A percentile compares a stretch with the other conserved stretches of the same genome.
Conservation (phyloP, 2,797 vertebrate species). For the Zalophus californianus region DNA sequence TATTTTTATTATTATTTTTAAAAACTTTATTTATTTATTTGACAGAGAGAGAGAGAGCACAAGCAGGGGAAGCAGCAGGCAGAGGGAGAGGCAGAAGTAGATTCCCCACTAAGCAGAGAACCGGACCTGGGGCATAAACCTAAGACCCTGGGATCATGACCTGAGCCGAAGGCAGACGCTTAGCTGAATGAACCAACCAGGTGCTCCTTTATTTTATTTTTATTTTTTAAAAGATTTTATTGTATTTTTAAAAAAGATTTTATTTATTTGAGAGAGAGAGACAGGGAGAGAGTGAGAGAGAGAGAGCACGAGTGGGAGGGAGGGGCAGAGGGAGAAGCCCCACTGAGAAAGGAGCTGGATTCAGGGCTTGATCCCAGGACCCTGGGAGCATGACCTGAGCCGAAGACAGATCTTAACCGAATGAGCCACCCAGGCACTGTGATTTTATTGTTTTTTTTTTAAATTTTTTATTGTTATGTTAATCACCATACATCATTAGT, state of each 20-base stretch:
- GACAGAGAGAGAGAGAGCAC: background rate
- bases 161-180: background rate
- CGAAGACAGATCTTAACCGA: background rate
- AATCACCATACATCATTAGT: no score
- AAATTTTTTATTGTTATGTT: no score
- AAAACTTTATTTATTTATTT: background rate
- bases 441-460: background rate
- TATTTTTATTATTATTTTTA: background rate
- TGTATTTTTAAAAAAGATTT: background rate
- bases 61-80: background rate
- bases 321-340: background rate
- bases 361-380: background rate
- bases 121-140: no score
- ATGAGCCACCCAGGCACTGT: background rate
- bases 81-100: no score
- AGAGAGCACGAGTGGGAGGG: background rate
- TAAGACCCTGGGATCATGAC: background rate
- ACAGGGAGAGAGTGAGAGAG: background rate
- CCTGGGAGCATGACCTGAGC: background rate
- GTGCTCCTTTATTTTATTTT: no score
- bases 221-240: background rate
- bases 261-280: background rate
- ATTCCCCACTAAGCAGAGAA: no score
- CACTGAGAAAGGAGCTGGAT: background rate
- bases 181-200: background rate